Evolutionary conservation across 2,888 invertebrate species (phyloP).

Genomic region (Ditylenchus weischeri): DNA sequence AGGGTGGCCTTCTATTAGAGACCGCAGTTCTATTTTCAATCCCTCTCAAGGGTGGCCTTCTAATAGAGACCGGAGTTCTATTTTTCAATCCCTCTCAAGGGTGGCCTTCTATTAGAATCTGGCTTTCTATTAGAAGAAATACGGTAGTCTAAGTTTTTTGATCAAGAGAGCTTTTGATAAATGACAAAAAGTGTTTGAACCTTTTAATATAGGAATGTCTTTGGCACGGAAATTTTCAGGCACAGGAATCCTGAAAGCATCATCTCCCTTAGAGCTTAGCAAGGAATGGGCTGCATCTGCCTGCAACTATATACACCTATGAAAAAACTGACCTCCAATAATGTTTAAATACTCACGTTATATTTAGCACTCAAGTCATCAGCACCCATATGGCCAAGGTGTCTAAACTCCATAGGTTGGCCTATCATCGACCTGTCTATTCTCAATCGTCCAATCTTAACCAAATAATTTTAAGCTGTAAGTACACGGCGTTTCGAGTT

Average conservation of each 20-base stretch:
- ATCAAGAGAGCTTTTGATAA: no score
- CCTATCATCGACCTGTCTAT: conserved; percentile 86
- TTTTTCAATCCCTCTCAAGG: no score
- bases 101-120: no score
- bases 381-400: conserved; percentile 86
- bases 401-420: conserved; percentile 88
- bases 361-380: conserved; percentile 66
- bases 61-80: no score
- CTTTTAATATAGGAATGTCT: conserved; percentile 28
- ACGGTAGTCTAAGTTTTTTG: no score
- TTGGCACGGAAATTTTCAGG: conserved; percentile 26
- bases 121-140: no score
- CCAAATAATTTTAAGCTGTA: no score
- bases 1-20: no score
- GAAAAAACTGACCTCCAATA: not conserved
- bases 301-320: conserved; percentile 63
- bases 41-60: no score
- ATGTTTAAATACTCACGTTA: conserved; percentile 10
- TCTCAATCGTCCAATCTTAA: conserved; percentile 47
- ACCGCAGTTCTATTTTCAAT: no score
- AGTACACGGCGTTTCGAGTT: no score
- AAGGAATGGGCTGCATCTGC: conserved; percentile 83
- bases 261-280: conserved; percentile 93
- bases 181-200: no score
- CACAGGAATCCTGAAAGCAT: conserved; percentile 69